phyloP scores from a whole-genome alignment of 53 echinoderm and acorn worm species.

The Holothuria scabra region DNA sequence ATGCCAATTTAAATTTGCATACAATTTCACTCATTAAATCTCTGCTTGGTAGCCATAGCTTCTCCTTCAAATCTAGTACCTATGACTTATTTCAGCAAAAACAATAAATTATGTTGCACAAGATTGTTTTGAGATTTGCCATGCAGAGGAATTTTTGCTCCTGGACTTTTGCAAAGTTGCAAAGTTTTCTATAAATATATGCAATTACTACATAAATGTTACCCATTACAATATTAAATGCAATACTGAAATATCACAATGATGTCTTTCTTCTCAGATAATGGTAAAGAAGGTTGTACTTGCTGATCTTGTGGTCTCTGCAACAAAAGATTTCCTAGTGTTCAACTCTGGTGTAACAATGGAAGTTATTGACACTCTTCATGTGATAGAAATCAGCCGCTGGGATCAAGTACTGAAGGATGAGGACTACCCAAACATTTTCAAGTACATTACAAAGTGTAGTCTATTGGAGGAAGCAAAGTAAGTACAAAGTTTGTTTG shows the following conservation, averaged over 20 bases:
- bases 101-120: too few relatives aligned
- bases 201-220: too few relatives aligned
- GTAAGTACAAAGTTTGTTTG: conserved; percentile 16
- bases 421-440: neutral
- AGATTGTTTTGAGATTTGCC: too few relatives aligned
- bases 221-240: too few relatives aligned
- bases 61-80: too few relatives aligned
- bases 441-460: conserved; percentile 4
- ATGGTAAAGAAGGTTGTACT: neutral
- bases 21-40: too few relatives aligned
- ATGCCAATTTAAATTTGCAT: too few relatives aligned
- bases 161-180: too few relatives aligned
- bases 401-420: conserved; percentile 9
- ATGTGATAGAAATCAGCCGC: neutral
- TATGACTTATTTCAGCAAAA: too few relatives aligned
- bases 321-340: neutral
- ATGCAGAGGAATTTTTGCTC: too few relatives aligned
- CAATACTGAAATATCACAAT: neutral
- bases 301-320: neutral
- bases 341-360: neutral
- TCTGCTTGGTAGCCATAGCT: too few relatives aligned
- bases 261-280: neutral
- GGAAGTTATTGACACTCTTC: neutral
- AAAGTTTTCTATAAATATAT: too few relatives aligned
- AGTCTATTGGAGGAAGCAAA: neutral